A percentile compares a stretch with the other conserved stretches of the same genome.
Conservation (phyloP, 2,888 invertebrate genomes). For the Eupithecia centaureata region DNA sequence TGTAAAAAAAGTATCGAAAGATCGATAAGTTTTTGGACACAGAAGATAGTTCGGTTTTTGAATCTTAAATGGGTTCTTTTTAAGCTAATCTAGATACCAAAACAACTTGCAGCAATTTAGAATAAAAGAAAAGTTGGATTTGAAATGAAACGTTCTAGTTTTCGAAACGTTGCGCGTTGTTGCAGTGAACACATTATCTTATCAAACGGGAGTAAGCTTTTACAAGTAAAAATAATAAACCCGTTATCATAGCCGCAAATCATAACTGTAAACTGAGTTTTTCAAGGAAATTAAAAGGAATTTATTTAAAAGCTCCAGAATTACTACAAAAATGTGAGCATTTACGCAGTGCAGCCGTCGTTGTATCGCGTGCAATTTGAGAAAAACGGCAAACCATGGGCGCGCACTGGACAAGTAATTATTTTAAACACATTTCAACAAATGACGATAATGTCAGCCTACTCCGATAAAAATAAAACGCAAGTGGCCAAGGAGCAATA, state of each 20-base stretch:
- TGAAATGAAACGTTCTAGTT: background rate
- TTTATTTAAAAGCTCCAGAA: constrained; percentile 63
- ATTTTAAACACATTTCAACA: constrained; percentile 84
- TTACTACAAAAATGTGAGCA: constrained; percentile 82
- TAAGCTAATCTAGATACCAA: background rate
- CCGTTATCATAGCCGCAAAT: constrained; percentile 47
- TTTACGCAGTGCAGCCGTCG: constrained; percentile 74
- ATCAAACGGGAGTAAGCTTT: background rate
- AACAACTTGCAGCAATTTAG: background rate
- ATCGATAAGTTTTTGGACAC: background rate
- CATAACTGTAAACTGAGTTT: constrained; percentile 57
- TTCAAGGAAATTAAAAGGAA: constrained; percentile 51
- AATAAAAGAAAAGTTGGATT: background rate
- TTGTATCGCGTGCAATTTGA: constrained; percentile 78
- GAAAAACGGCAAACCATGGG: constrained; percentile 71
- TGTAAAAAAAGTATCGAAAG: constrained; percentile 16
- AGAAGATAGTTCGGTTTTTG: background rate
- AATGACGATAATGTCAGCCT: constrained; percentile 80
- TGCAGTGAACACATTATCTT: background rate
- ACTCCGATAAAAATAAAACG: constrained; percentile 70
- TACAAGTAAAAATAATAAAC: background rate
- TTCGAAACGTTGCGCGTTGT: background rate
- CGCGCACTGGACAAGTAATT: constrained; percentile 77
- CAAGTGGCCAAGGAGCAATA: constrained; percentile 51
- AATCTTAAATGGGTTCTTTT: background rate